Evolutionary conservation across 2,797 vertebrate genomes (phyloP).

Genomic region (Dromococcyx pavoninus): DNA sequence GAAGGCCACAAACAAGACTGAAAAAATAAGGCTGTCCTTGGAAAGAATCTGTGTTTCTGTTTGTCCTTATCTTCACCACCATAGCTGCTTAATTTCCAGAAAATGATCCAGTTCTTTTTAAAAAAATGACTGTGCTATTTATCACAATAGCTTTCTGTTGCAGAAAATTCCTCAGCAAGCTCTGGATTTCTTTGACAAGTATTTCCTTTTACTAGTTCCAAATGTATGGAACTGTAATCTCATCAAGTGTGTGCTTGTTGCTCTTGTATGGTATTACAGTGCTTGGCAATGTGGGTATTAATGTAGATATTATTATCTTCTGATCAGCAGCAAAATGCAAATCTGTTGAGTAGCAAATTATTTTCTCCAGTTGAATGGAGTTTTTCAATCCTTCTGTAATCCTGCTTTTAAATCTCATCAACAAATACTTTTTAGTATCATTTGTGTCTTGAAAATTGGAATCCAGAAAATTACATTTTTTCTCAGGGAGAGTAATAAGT

Average conservation of each 20-base stretch:
- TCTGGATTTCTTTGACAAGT: background rate
- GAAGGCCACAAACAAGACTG: background rate
- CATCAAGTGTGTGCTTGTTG: background rate
- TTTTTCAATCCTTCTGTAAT: conserved; percentile 40
- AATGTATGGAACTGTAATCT: background rate
- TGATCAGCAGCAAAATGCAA: background rate
- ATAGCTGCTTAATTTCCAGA: background rate
- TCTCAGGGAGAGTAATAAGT: background rate
- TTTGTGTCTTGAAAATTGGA: background rate
- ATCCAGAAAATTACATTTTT: background rate
- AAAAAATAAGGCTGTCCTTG: background rate
- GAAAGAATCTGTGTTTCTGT: background rate
- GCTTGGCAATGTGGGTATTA: background rate
- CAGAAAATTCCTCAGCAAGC: background rate
- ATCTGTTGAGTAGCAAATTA: background rate
- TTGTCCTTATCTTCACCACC: background rate
- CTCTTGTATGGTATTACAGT: background rate
- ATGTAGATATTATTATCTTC: background rate
- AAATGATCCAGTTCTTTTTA: background rate
- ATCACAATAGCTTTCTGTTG: background rate
- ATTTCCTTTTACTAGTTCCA: background rate
- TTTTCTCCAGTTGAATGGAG: background rate
- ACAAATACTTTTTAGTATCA: background rate
- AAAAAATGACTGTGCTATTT: background rate
- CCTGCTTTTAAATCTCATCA: conserved; percentile 11